phyloP scores from a whole-genome alignment of 1,140 invertebrate species.

The Augochlora pura region DNA sequence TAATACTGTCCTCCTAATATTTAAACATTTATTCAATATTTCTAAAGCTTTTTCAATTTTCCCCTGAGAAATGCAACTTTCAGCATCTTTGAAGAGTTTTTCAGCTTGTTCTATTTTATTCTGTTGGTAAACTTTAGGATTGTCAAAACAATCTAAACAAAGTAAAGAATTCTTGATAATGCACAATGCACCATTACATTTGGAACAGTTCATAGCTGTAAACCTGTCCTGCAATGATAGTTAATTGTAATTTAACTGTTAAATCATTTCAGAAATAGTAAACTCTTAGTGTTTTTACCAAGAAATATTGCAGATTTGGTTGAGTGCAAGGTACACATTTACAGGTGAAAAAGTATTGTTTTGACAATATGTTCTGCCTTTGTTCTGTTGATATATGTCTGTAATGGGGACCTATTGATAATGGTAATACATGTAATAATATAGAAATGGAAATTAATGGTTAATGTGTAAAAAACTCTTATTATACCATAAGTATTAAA shows the following conservation, averaged over 20 bases:
- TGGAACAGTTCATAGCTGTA: conserved; percentile 70
- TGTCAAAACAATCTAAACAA: conserved; percentile 71
- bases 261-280: background rate
- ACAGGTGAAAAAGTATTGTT: conserved; percentile 88
- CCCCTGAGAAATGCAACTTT: conserved; percentile 54
- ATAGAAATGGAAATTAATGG: background rate
- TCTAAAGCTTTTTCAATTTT: conserved; percentile 62
- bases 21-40: conserved; percentile 74
- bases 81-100: conserved; percentile 65
- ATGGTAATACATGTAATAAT: background rate
- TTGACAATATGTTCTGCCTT: conserved; percentile 82
- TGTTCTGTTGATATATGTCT: conserved; percentile 81
- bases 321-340: conserved; percentile 83
- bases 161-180: conserved; percentile 40
- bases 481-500: conserved; percentile 87
- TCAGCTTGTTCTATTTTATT: conserved; percentile 75
- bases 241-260: background rate
- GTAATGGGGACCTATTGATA: conserved; percentile 82
- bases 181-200: conserved; percentile 71
- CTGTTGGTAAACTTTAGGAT: conserved; percentile 57
- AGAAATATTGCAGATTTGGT: conserved; percentile 78
- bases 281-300: conserved; percentile 72
- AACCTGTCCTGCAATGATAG: conserved; percentile 73
- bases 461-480: conserved; percentile 36
- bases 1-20: conserved; percentile 75